phyloP scores from a whole-genome alignment of 2,113 vertebrate genomes.

The Malurus cyaneus region DNA sequence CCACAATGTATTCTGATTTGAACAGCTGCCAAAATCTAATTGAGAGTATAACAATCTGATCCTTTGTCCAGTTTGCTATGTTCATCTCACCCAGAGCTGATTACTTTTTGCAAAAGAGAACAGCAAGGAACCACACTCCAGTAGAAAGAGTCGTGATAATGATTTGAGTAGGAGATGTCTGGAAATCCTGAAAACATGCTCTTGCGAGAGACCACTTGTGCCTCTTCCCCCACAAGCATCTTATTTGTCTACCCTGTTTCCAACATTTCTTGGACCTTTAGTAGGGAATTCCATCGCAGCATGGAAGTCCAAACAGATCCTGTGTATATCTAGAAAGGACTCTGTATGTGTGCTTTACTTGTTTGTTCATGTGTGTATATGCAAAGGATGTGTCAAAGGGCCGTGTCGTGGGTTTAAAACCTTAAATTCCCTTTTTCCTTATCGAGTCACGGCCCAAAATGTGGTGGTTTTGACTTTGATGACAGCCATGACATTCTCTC shows the following conservation, averaged over 20 bases:
- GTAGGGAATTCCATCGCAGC: not conserved
- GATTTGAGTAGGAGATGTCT: not conserved
- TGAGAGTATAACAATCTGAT: not conserved
- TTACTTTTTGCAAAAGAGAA: not conserved
- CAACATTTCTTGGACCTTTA: rapidly evolving
- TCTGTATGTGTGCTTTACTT: not conserved
- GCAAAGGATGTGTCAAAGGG: not conserved
- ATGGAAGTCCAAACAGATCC: not conserved
- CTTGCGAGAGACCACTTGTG: not conserved
- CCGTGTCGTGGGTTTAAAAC: no score
- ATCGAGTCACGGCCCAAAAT: no score
- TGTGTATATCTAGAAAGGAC: not conserved
- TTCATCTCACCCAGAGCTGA: not conserved
- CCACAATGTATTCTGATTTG: not conserved
- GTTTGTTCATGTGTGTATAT: not conserved
- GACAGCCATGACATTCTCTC: no score
- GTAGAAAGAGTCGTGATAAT: not conserved
- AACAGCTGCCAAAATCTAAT: not conserved
- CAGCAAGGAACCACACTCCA: not conserved
- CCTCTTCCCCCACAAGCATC: rapidly evolving
- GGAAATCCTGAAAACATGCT: not conserved
- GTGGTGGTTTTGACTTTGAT: no score
- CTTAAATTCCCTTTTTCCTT: no score
- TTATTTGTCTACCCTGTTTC: not conserved
- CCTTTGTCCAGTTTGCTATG: not conserved